These are phyloP conservation scores for Drepana falcataria DNA, from an alignment of 2,888 invertebrate genomes.

Conservation along the genomic window DNA sequence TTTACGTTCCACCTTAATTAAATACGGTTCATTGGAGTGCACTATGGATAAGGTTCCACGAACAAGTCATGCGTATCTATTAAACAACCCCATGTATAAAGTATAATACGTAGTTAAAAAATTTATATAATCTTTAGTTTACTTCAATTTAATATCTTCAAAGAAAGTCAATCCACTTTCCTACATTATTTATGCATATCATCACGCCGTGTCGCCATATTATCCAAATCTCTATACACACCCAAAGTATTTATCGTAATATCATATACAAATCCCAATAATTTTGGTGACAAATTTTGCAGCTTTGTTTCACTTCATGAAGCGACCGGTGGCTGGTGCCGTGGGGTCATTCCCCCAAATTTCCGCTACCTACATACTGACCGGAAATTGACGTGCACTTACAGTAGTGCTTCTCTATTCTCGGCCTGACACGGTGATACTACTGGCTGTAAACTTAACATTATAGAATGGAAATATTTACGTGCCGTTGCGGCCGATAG, in stretches of 20 bases:
- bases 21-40: conserved; percentile 2
- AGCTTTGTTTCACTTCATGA: conserved; percentile 25
- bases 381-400: conserved; percentile 46
- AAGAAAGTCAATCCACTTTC: no score
- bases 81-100: background rate
- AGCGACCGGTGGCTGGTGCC: conserved; percentile 29
- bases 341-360: conserved; percentile 46
- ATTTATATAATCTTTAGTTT: no score
- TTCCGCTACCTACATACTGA: conserved; percentile 43
- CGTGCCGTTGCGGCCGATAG: no score
- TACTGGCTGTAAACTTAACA: no score
- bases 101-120: no score
- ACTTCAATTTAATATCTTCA: no score
- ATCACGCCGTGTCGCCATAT: background rate
- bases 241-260: background rate
- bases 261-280: conserved; percentile 15
- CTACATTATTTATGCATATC: no score
- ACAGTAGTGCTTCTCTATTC: conserved; percentile 9
- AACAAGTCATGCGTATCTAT: background rate
- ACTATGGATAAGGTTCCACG: background rate
- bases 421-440: no score
- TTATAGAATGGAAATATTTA: no score
- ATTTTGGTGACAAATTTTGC: conserved; percentile 40
- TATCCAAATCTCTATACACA: background rate
- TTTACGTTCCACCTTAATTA: conserved; percentile 1